Percentiles rank a stretch among this genome's conserved stretches.
Evolutionary conservation across 2,888 invertebrate genomes (phyloP).

Genomic region (Drosophila prolongata): DNA sequence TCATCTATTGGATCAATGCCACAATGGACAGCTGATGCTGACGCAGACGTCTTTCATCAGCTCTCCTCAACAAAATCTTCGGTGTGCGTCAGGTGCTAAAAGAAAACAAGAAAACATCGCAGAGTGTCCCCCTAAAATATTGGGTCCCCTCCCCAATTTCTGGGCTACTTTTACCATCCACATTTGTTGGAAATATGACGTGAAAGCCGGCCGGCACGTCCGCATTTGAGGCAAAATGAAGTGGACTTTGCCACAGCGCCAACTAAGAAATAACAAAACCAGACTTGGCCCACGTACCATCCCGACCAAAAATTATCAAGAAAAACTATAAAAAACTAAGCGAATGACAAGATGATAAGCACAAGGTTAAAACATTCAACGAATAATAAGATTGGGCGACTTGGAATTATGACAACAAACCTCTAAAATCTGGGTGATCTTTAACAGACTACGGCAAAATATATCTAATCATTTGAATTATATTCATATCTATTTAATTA

Average conservation of each 20-base stretch:
- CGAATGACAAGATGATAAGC: background rate
- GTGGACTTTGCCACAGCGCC: constrained; percentile 24
- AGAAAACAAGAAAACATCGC: constrained; percentile 16
- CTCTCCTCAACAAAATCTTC: background rate
- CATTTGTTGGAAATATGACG: constrained; percentile 23
- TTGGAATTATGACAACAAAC: background rate
- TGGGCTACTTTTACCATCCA: background rate
- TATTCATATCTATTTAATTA: no score
- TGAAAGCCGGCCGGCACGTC: constrained; percentile 40
- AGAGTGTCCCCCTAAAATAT: background rate
- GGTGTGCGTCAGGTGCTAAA: constrained; percentile 34
- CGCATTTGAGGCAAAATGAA: constrained; percentile 25
- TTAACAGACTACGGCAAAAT: background rate
- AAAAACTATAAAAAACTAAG: background rate
- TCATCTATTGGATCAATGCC: constrained; percentile 43
- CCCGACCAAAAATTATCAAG: background rate
- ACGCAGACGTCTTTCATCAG: constrained; percentile 34
- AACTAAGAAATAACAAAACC: constrained; percentile 11
- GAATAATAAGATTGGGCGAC: background rate
- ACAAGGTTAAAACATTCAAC: constrained; percentile 8
- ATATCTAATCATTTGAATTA: background rate
- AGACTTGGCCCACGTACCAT: constrained; percentile 31
- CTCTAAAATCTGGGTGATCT: background rate
- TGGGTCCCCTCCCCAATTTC: background rate
- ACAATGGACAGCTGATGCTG: constrained; percentile 26